Base-by-base conservation (phyloP, 2,888 invertebrate genomes). In the Tenthredo livida region DNA sequence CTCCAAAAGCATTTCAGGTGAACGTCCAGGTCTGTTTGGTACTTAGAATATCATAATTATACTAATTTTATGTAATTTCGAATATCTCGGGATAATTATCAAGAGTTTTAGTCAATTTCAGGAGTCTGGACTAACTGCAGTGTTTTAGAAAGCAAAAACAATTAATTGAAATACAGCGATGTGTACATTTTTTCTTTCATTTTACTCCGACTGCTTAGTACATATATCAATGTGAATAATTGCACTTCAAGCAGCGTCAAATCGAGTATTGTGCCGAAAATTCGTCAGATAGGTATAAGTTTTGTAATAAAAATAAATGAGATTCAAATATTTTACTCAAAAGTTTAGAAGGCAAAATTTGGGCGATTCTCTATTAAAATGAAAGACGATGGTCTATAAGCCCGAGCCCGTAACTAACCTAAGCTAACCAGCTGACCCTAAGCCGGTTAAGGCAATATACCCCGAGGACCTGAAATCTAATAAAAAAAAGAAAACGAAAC, bases 361-460 rank as follows among this genome's bases (percentile, higher is more conserved):
- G 10, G 17, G 7, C 54, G 33, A 77, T 77, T 77, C 54, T 61
- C 21, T 17, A 61, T n/a, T 21, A 33, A 80, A 80, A 80, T 37
- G 37, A 80, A 80, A 12, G 5, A 61, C 61, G 25, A 80, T 33
- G 50, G 80, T 80, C 37, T 61, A 15, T 61, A 15, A 50, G 21
- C 54, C 29, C 77, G 54, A 61, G 80, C 80, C 61, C 80, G 80
- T 80, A 80, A 80, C 80, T 80, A 80, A 80, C 80, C 80, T 80
- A 80, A 80, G 80, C 61, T 80, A 80, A 80, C 80, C 61, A 80
- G 80, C 58, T 61, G 33, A 61, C 61, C 80, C 29, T 33, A 77
- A 77, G 50, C 77, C 29, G 54, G 77, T 77, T 77, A 29, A 61
- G 80, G 58, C 80, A 40, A 80, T 80, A 80, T 80, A 37, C 80